Base-by-base conservation (phyloP, 2,888 invertebrate species). In the Chloromyia formosa region DNA sequence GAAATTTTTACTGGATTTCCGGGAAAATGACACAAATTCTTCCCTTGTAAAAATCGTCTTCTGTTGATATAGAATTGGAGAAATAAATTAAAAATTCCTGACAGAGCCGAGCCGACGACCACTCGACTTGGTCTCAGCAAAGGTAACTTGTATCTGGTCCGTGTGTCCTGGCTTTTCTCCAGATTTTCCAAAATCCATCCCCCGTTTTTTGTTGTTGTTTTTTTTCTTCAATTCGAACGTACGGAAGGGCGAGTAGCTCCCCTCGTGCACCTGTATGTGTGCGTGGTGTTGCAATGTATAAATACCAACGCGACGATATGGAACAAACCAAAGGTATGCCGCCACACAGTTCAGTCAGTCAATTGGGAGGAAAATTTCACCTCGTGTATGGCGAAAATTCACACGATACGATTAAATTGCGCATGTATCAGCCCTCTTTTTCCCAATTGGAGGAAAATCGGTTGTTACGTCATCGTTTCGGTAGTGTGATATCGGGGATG, bases 51-150 rank as follows among this genome's bases (percentile, higher is more conserved):
- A 71, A 58, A 58, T 35, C 27, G 3, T 4, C 23, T 58, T 54
- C 54, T 68, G 22, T 69, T 54, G n/a, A 5, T 12, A 58, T 69
- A 12, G 16, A 69, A 69, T 22, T 23, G 27, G 18, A 42, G 58
- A 56, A 71, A 71, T 22, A 66, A 66, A 66, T 66, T 45, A 56
- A 69, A 69, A 69, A 69, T 66, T 54, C 20, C 78, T 77, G 80
- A 77, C 77, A 78, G 75, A 75, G 75, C 78, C 78, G 79, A 78
- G 83, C 80, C 81, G 81, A 82, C 82, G 81, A 82, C 82, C 83
- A 78, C 77, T 78, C 85, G 84, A 85, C 86, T 84, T 84, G 85
- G 84, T 84, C 84, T 84, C 82, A 84, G 83, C 84, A 86, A 86
- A 85, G 85, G 84, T 85, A 85, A 84, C 83, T 84, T 86, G 83